These are phyloP conservation scores for Hybognathus amarus DNA, from an alignment of 2,797 vertebrate genomes.

Conservation along the genomic window DNA sequence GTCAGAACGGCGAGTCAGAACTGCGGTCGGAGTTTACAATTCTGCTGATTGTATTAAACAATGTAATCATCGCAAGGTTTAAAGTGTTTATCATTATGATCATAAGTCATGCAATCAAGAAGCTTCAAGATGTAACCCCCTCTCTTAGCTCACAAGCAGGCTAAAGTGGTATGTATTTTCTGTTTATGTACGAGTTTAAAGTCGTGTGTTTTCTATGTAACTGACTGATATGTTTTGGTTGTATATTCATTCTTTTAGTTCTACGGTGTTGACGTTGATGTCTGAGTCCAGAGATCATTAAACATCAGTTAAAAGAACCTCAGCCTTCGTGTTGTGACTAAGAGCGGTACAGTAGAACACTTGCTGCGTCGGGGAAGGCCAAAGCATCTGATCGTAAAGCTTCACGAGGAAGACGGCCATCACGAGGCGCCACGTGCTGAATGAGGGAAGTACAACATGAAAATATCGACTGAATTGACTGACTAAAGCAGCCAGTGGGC, in stretches of 20 bases:
- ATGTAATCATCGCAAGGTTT: no score
- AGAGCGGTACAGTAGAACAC: constrained; percentile 16
- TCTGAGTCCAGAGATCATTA: not conserved
- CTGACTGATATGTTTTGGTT: not conserved
- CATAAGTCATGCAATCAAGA: no score
- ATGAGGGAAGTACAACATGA: not conserved
- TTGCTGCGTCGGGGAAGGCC: constrained; percentile 14
- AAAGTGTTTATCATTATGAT: no score
- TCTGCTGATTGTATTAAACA: no score
- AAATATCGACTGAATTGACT: not conserved
- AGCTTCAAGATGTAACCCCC: no score
- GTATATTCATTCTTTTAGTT: not conserved
- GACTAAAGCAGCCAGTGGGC: constrained; percentile 2
- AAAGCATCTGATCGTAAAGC: not conserved
- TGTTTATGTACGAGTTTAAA: not conserved
- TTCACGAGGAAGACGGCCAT: not conserved
- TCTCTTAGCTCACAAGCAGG: no score
- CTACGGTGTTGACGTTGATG: not conserved
- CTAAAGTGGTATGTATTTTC: no score
- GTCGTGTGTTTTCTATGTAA: not conserved
- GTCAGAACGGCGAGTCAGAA: no score
- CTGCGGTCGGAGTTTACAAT: no score
- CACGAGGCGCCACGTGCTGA: not conserved
- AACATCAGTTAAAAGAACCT: no score
- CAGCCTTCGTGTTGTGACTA: no score